These are phyloP conservation scores for Schizopygopsis malacanthus DNA, from an alignment of 2,797 vertebrate species.

Conservation along the genomic window DNA sequence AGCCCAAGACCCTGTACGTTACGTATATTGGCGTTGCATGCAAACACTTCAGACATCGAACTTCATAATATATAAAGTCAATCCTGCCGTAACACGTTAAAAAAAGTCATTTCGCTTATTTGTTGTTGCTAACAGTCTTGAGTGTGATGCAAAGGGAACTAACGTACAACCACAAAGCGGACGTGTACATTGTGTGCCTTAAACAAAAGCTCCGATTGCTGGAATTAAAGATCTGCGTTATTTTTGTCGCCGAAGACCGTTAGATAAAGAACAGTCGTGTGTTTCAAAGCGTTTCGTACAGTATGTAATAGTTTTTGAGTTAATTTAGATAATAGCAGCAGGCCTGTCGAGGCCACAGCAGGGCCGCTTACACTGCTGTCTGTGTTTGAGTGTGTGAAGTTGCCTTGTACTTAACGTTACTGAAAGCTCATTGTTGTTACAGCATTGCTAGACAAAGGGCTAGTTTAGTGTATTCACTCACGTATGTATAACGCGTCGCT, in stretches of 20 bases:
- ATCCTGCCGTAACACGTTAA: conserved; percentile 11
- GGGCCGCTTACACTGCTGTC: conserved; percentile 19
- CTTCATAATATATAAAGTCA: not conserved
- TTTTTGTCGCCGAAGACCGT: not conserved
- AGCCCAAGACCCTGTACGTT: conserved; percentile 99
- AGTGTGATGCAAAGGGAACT: not conserved
- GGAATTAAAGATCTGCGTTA: too few species aligned
- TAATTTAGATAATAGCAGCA: conserved; percentile 6
- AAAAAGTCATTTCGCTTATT: not conserved
- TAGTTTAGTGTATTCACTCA: not conserved
- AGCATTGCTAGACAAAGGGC: conserved; percentile 20
- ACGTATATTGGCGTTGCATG: conserved; percentile 72
- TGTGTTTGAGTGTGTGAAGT: conserved; percentile 49
- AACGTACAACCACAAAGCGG: conserved; percentile 38
- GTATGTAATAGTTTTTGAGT: conserved; percentile 15
- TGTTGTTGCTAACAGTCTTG: too few species aligned
- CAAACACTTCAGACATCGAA: conserved; percentile 31
- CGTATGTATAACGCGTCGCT: not conserved
- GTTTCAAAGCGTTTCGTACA: not conserved
- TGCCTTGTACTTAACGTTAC: conserved; percentile 20
- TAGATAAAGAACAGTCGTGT: not conserved
- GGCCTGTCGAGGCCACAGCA: conserved; percentile 18
- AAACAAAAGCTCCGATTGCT: conserved; percentile 41
- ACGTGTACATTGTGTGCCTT: conserved; percentile 53
- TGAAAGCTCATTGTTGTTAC: conserved; percentile 34